Percentiles rank a stretch among this genome's conserved stretches.
Evolutionary conservation across 2,888 invertebrate species (phyloP).

Genomic region (Ellobium chinense): DNA sequence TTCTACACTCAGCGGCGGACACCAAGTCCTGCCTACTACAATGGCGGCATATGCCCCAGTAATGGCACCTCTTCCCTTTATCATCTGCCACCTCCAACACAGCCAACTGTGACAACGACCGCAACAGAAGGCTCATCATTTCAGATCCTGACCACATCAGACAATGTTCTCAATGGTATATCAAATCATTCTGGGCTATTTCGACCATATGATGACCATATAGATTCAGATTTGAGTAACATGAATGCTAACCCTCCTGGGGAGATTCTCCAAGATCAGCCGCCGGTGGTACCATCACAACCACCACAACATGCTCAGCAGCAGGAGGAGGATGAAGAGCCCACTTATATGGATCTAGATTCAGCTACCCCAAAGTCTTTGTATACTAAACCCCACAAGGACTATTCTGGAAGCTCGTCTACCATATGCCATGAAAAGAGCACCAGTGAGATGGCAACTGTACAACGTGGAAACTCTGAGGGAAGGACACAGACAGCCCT

Average conservation of each 20-base stretch:
- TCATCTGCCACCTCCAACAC: not conserved
- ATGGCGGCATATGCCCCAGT: not conserved
- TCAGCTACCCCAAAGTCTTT: not conserved
- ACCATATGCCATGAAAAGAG: not conserved
- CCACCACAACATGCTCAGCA: not conserved
- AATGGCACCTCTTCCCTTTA: not conserved
- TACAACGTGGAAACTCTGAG: not conserved
- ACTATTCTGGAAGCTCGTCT: not conserved
- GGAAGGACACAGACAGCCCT: not conserved
- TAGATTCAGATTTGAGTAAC: not conserved
- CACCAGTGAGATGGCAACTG: not conserved
- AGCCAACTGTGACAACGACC: not conserved
- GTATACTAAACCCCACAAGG: not conserved
- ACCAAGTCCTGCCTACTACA: constrained; percentile 1
- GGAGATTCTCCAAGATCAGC: not conserved
- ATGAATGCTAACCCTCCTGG: not conserved
- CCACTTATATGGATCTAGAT: constrained; percentile 28
- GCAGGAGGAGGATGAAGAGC: constrained; percentile 1
- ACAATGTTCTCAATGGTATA: not conserved
- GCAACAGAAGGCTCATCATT: not conserved
- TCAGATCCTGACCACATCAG: not conserved
- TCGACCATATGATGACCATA: not conserved
- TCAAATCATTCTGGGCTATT: not conserved
- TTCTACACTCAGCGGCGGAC: not conserved
- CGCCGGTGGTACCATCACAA: not conserved